A percentile compares a stretch with the other conserved stretches of the same genome.
phyloP scores from a whole-genome alignment of 30 jellyfish, hydroid and myxozoan species.

The Morbakka virulenta region DNA sequence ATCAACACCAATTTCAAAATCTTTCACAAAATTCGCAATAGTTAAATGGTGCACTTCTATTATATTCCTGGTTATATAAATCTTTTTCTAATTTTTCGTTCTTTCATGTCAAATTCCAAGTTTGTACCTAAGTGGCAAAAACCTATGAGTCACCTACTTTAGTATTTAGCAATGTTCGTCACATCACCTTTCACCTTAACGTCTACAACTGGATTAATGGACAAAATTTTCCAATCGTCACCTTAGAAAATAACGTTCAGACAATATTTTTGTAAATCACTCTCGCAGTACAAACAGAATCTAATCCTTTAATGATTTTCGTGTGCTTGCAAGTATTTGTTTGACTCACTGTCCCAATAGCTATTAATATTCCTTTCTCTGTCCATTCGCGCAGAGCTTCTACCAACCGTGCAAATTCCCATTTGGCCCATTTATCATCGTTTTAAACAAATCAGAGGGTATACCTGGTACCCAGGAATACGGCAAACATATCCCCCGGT shows the following conservation, averaged over 20 bases:
- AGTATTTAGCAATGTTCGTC: too few relatives aligned
- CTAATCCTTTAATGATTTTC: not conserved
- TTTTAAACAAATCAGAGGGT: conserved; percentile 27
- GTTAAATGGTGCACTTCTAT: too few relatives aligned
- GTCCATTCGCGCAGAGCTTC: conserved; percentile 53
- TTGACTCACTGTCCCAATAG: not conserved
- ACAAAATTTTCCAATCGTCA: not conserved
- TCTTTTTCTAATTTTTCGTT: too few relatives aligned
- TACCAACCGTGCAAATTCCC: conserved; percentile 36
- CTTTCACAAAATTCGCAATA: not conserved
- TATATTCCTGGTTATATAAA: too few relatives aligned
- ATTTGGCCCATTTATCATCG: conserved; percentile 32
- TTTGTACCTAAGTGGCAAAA: too few relatives aligned
- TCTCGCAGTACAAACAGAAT: not conserved
- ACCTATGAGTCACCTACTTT: too few relatives aligned
- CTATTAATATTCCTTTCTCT: conserved; percentile 8
- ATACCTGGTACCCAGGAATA: conserved; percentile 12
- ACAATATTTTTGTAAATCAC: not conserved
- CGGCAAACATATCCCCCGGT: not conserved
- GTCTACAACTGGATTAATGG: too few relatives aligned
- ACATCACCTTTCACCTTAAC: too few relatives aligned
- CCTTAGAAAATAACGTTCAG: not conserved
- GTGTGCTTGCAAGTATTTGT: not conserved
- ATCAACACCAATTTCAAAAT: conserved; percentile 10
- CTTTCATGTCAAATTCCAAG: too few relatives aligned